phyloP scores from a whole-genome alignment of 2,113 vertebrate genomes.

The Siniperca knerii region DNA sequence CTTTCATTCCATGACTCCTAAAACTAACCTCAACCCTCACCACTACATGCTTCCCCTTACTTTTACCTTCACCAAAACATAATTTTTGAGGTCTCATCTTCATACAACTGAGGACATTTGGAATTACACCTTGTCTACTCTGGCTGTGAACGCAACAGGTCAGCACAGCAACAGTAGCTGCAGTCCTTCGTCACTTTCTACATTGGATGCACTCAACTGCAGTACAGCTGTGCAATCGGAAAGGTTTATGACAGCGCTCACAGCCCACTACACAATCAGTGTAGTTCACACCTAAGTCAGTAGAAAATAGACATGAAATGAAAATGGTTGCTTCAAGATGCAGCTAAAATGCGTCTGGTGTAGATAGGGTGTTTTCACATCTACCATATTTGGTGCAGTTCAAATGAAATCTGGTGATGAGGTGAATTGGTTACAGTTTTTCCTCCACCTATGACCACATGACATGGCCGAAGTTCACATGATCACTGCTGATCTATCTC shows the following conservation, averaged over 20 bases:
- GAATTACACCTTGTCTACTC: neutral
- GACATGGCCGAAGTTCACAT: neutral
- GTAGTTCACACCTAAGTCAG: neutral
- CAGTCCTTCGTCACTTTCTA: slow-evolving; percentile 20
- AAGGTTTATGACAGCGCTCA: slow-evolving; percentile 1
- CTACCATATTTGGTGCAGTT: neutral
- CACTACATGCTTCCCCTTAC: neutral
- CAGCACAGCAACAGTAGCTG: slow-evolving; percentile 22
- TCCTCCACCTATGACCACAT: too few relatives aligned
- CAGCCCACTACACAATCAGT: neutral
- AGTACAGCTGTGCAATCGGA: neutral
- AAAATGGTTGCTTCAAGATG: neutral
- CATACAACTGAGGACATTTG: slow-evolving; percentile 19
- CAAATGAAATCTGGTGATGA: neutral
- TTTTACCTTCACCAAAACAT: neutral
- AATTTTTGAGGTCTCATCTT: slow-evolving; percentile 12
- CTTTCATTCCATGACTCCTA: neutral
- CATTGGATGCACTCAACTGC: neutral
- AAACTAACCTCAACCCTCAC: neutral
- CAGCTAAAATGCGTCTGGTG: fast-evolving
- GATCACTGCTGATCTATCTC: neutral
- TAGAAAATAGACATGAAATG: neutral
- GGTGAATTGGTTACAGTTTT: neutral
- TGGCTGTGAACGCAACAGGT: slow-evolving; percentile 10
- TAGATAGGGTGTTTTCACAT: neutral